These are phyloP conservation scores for Drosophila sturtevanti DNA, from an alignment of 1,140 invertebrate species.

Conservation along the genomic window DNA sequence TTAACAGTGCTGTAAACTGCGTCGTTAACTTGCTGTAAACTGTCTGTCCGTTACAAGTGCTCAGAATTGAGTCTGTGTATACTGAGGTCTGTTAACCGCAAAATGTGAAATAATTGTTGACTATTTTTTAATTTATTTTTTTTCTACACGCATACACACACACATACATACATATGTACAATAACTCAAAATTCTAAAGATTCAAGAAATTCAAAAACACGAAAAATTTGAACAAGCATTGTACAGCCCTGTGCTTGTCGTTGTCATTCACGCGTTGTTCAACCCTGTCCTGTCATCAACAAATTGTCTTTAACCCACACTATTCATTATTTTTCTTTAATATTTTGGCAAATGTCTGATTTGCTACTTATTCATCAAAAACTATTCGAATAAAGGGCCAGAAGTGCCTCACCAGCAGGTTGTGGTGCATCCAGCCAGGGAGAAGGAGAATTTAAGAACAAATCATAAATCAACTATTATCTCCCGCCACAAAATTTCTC, in stretches of 20 bases:
- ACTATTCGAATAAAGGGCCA: slow-evolving; percentile 2
- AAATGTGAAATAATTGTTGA: background rate
- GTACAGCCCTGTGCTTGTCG: slow-evolving; percentile 24
- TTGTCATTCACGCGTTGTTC: slow-evolving; percentile 20
- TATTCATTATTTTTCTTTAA: slow-evolving; percentile 42
- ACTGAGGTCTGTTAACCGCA: background rate
- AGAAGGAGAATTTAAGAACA: background rate
- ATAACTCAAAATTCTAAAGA: slow-evolving; percentile 45
- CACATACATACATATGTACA: slow-evolving; percentile 37
- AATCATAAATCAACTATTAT: background rate
- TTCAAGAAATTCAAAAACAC: background rate
- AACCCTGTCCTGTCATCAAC: slow-evolving; percentile 46
- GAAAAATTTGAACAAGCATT: slow-evolving; percentile 18
- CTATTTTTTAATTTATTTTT: background rate
- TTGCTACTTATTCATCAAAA: slow-evolving; percentile 11
- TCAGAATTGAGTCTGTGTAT: background rate
- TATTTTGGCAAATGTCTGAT: slow-evolving; percentile 57
- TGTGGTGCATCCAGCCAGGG: slow-evolving; percentile 7
- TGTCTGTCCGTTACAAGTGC: background rate
- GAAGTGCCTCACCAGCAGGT: background rate
- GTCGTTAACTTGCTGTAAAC: no score
- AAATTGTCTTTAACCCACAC: slow-evolving; percentile 27
- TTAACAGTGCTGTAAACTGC: background rate
- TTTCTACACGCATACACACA: slow-evolving; percentile 28
- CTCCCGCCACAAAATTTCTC: background rate